Evolutionary conservation across 2,888 invertebrate species (phyloP).

Genomic region (Phyto melanocephala): DNA sequence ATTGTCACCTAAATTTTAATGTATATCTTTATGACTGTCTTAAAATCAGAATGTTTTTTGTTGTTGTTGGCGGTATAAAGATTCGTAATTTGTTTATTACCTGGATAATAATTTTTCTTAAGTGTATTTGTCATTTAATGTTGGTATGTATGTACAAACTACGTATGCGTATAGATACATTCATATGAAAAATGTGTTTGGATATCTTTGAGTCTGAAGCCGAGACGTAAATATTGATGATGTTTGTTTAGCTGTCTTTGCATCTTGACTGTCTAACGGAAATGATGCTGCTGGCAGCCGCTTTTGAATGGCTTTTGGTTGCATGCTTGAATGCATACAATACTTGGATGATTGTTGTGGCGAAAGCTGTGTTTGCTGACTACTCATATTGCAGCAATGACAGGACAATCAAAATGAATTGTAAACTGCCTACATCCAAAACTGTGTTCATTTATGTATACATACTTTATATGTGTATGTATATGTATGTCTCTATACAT

Average conservation of each 20-base stretch:
- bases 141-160: not conserved
- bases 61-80: too few relatives aligned
- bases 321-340: slow-evolving; percentile 59
- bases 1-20: too few relatives aligned
- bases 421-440: slow-evolving; percentile 43
- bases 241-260: slow-evolving; percentile 64
- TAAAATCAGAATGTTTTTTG: too few relatives aligned
- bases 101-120: slow-evolving; percentile 47
- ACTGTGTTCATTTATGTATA: not conserved
- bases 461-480: not conserved
- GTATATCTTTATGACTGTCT: too few relatives aligned
- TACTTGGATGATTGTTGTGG: slow-evolving; percentile 61
- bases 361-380: slow-evolving; percentile 64
- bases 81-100: slow-evolving; percentile 39
- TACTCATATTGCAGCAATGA: slow-evolving; percentile 62
- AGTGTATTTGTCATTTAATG: slow-evolving; percentile 38
- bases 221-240: slow-evolving; percentile 62
- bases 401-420: slow-evolving; percentile 62
- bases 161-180: too few relatives aligned
- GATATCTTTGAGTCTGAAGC: not conserved
- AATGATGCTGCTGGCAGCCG: slow-evolving; percentile 57
- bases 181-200: too few relatives aligned
- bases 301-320: slow-evolving; percentile 55
- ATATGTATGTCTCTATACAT: not conserved
- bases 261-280: slow-evolving; percentile 64